Evolutionary conservation across 2,113 vertebrate species (phyloP).

Genomic region (Colius striatus): DNA sequence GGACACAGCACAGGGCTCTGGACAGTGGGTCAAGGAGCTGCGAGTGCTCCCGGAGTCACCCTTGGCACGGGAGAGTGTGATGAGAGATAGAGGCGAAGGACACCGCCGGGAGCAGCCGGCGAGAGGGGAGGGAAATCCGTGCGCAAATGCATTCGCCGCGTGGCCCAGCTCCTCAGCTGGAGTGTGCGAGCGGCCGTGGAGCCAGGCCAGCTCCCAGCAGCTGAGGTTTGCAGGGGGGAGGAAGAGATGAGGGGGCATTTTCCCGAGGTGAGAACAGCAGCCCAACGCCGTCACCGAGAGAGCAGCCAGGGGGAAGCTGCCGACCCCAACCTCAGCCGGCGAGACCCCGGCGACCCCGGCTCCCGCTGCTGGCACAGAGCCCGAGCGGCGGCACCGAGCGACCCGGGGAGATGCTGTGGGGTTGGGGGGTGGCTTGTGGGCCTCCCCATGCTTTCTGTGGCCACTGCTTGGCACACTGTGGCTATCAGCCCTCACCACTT

Average conservation of each 20-base stretch:
- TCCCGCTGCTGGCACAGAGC: neutral
- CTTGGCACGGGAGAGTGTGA: accelerated
- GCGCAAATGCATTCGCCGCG: neutral
- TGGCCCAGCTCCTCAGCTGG: neutral
- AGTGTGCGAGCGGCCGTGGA: neutral
- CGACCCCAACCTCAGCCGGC: accelerated
- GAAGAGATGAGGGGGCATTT: neutral
- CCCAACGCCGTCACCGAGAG: neutral
- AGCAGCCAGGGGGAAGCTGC: neutral
- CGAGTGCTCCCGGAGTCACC: accelerated
- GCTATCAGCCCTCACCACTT: neutral
- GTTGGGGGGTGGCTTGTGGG: neutral
- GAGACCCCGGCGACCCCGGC: neutral
- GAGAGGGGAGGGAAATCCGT: neutral
- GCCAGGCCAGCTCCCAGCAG: neutral
- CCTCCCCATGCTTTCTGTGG: neutral
- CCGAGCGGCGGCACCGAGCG: neutral
- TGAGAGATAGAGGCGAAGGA: neutral
- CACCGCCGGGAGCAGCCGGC: neutral
- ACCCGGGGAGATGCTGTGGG: neutral
- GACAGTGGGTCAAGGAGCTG: neutral
- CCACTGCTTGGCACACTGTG: accelerated
- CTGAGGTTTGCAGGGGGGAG: neutral
- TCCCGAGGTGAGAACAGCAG: neutral
- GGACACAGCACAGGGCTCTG: accelerated